Evolutionary conservation across 2,113 vertebrate genomes (phyloP), one percentile per base, ranked within the genome.

Genomic region (Orthonyx spaldingii): DNA sequence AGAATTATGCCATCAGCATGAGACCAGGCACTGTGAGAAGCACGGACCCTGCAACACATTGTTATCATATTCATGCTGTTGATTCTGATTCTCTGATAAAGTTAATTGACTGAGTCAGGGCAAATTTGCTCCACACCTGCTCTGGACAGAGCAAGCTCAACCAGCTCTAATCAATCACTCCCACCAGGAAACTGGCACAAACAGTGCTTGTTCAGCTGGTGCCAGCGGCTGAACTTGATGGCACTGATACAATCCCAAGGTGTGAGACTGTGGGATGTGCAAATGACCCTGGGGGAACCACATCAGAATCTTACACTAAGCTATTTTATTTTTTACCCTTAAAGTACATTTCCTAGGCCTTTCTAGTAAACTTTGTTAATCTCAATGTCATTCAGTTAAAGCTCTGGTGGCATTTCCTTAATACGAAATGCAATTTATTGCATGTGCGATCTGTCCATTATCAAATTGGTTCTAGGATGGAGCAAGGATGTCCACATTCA

Each of bases 91-190:
- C 85, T 86, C 92, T 96, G 92, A 94, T 94, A 86, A 95, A 95
- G 92, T 90, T 96, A 97, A 97, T 95, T 95, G 93, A 93, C 95
- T 93, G 94, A 95, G 79, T 95, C 93, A 96, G 90, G 94, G 90
- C 85, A 96, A 96, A 96, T 95, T 96, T 96, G 94, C 93, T 96
- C 83, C 64, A 69, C 94, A 96, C 87, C 96, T 96, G 94, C 94
- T 97, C 84, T 90, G 94, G 96, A 96, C 94, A 96, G 85, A 95
- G 85, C 90, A 88, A 93, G 56, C 60, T 94, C 93, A 95, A 95
- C 78, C 83, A 93, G 71, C 39, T 93, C 83, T 86, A 94, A 96
- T 96, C 95, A 95, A 90, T 96, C 96, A 94, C 52, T 95, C 79
- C 75, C 82, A 95, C 64, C 66, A 94, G 94, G 76, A 88, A 93